Evolutionary conservation across 2,888 invertebrate species (phyloP).

Genomic region (Hydrotaea cyrtoneurina): DNA sequence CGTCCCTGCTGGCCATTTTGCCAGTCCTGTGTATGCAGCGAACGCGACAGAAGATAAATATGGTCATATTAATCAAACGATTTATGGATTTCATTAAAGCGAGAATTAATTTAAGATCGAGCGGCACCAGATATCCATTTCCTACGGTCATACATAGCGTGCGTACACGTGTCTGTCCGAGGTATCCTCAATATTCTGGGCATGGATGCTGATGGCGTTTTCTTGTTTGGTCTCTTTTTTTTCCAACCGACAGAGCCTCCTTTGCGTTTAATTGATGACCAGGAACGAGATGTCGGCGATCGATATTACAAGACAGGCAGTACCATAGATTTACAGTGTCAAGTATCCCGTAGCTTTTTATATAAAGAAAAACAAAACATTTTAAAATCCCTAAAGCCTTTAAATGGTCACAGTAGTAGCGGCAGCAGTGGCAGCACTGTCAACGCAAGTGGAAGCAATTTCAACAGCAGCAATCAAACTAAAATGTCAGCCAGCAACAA

Average conservation of each 20-base stretch:
- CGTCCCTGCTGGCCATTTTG: not conserved
- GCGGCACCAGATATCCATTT: not conserved
- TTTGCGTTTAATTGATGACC: conserved; percentile 87
- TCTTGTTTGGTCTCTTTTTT: conserved; percentile 46
- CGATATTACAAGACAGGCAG: conserved; percentile 89
- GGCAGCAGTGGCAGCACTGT: conserved; percentile 15
- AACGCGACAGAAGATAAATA: conserved; percentile 7
- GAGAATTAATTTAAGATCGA: not conserved
- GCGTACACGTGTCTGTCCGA: not conserved
- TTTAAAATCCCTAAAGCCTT: conserved; percentile 71
- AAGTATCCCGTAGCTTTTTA: conserved; percentile 81
- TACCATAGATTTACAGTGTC: conserved; percentile 86
- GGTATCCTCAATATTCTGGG: not conserved
- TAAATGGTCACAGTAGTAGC: conserved; percentile 53
- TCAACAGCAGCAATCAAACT: conserved; percentile 63
- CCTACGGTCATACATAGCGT: not conserved
- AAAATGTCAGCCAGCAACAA: conserved; percentile 58
- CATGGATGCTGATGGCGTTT: not conserved
- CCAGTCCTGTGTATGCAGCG: not conserved
- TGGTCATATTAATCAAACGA: conserved; percentile 44
- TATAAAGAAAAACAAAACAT: conserved; percentile 76
- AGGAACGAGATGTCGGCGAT: conserved; percentile 86
- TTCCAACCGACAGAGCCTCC: conserved; percentile 84
- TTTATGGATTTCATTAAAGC: conserved; percentile 38
- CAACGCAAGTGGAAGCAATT: conserved; percentile 24